phyloP scores from a whole-genome alignment of 2,888 invertebrate species.

The Venusia cambrica region DNA sequence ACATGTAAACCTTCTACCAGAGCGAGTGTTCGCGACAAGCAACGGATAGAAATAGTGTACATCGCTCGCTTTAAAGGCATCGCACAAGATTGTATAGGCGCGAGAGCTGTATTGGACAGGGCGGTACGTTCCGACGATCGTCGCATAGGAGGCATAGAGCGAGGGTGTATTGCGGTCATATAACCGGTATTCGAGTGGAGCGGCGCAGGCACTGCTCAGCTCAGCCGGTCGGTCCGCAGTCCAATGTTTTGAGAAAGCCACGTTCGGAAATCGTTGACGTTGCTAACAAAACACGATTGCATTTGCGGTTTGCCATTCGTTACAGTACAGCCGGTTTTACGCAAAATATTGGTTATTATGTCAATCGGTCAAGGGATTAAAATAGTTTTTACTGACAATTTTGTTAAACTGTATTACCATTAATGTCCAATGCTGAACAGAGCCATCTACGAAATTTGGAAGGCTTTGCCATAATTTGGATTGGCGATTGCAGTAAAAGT shows the following conservation, averaged over 20 bases:
- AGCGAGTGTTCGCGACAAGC: slow-evolving; percentile 38
- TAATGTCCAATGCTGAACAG: too few relatives aligned
- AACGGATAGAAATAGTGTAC: slow-evolving; percentile 36
- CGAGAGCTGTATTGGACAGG: slow-evolving; percentile 51
- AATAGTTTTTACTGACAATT: slow-evolving; percentile 7
- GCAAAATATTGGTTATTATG: slow-evolving; percentile 47
- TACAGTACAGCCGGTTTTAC: slow-evolving; percentile 49
- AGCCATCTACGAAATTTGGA: too few relatives aligned
- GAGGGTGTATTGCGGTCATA: slow-evolving; percentile 77
- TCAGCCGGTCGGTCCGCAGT: slow-evolving; percentile 59
- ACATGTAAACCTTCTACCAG: slow-evolving; percentile 66
- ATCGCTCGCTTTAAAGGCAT: slow-evolving; percentile 43
- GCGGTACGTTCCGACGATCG: slow-evolving; percentile 36
- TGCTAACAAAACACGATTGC: slow-evolving; percentile 70
- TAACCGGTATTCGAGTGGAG: slow-evolving; percentile 77
- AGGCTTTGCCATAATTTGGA: too few relatives aligned
- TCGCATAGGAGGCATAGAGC: slow-evolving; percentile 45
- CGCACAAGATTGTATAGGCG: slow-evolving; percentile 25
- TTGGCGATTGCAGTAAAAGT: slow-evolving; percentile 3
- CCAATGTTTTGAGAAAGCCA: slow-evolving; percentile 77
- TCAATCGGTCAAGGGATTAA: slow-evolving; percentile 18
- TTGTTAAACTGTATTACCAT: too few relatives aligned
- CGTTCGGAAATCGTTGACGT: slow-evolving; percentile 61
- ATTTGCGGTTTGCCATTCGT: slow-evolving; percentile 57
- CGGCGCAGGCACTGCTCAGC: slow-evolving; percentile 65